Conservation (phyloP, 2,113 vertebrate species). For the Gadus chalcogrammus region DNA sequence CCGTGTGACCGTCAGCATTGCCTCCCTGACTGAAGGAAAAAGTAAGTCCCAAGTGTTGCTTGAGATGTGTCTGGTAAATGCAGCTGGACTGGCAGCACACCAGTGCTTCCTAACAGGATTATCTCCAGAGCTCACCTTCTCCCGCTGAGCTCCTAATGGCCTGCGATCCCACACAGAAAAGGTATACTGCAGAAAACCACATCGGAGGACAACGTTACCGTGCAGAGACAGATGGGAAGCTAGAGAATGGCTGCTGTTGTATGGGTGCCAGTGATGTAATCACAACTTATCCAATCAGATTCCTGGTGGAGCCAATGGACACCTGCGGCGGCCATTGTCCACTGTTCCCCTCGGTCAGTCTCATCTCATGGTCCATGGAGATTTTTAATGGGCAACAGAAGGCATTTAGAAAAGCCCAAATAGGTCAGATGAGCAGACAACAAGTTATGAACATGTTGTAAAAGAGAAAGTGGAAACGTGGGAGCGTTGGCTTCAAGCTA, state of each 20-base stretch:
- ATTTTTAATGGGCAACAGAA: constrained; percentile 26
- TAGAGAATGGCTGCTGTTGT: no score
- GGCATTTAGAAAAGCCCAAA: no score
- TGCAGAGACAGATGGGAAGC: not conserved
- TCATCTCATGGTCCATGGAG: not conserved
- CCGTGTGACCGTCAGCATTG: not conserved
- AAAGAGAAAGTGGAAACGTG: constrained; percentile 25
- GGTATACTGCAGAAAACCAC: constrained; percentile 1
- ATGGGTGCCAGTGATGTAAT: no score
- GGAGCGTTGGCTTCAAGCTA: constrained; percentile 13
- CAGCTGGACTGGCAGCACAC: not conserved
- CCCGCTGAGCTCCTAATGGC: not conserved
- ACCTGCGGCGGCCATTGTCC: constrained; percentile 45
- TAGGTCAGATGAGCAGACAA: no score
- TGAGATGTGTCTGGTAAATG: constrained; percentile 1
- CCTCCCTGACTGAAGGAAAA: not conserved
- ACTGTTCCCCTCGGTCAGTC: constrained; percentile 2
- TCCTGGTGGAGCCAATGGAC: constrained; percentile 19
- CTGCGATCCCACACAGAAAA: constrained; percentile 4
- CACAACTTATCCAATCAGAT: no score
- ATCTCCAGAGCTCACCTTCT: constrained; percentile 1
- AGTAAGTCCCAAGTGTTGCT: not conserved
- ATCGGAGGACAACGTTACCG: constrained; percentile 6
- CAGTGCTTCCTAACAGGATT: constrained; percentile 23
- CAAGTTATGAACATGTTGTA: no score